These are phyloP conservation scores for Geotria australis DNA, from an alignment of 2,797 vertebrate genomes.

Conservation along the genomic window DNA sequence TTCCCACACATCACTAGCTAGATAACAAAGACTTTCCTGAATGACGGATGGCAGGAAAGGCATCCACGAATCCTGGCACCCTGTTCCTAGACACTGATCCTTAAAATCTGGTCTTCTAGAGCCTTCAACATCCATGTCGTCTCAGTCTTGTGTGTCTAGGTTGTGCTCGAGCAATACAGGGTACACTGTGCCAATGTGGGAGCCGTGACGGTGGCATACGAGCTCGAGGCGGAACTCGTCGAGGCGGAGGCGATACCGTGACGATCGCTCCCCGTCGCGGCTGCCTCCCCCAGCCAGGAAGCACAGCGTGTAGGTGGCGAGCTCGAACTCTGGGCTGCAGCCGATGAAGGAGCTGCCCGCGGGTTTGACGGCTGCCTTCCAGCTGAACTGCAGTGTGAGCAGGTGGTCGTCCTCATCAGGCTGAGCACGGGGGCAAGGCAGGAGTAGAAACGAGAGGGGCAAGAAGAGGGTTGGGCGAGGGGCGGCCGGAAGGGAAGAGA, in stretches of 20 bases:
- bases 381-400: constrained; percentile 31
- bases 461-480: no score
- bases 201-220: constrained; percentile 32
- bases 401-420: constrained; percentile 33
- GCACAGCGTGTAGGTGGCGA: constrained; percentile 30
- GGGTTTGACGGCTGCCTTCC: constrained; percentile 32
- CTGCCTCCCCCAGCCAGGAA: constrained; percentile 14
- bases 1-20: no score
- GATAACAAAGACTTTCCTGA: no score
- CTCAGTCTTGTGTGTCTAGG: neutral
- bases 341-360: constrained; percentile 37
- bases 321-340: constrained; percentile 34
- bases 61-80: no score
- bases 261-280: constrained; percentile 14
- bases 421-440: constrained; percentile 6
- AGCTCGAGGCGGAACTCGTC: constrained; percentile 28
- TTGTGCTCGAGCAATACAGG: constrained; percentile 15
- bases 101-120: no score
- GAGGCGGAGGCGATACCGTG: constrained; percentile 19
- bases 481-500: no score
- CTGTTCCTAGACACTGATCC: no score
- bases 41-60: no score
- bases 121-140: no score
- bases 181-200: constrained; percentile 32
- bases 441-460: no score